Conservation (phyloP, 2,113 vertebrate genomes). For the Sphaerodactylus townsendi region DNA sequence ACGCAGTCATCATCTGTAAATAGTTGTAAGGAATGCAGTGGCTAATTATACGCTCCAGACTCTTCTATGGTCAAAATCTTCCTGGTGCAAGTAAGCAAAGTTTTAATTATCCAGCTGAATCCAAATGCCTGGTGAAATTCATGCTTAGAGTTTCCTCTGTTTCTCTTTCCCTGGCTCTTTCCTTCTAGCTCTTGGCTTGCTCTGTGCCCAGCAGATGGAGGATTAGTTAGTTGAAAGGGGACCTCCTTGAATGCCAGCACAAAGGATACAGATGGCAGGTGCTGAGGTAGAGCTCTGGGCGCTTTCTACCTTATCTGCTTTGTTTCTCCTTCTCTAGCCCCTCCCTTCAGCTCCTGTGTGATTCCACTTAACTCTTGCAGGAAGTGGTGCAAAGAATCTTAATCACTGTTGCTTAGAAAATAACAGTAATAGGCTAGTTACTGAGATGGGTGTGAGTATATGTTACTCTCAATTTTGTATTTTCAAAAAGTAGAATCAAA, state of each 20-base stretch:
- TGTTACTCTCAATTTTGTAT: neutral
- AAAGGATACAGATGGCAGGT: conserved; percentile 10
- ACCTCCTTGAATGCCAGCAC: neutral
- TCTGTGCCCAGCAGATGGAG: conserved; percentile 1
- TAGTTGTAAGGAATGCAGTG: neutral
- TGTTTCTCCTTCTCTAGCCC: neutral
- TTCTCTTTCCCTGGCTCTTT: neutral
- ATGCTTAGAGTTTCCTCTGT: neutral
- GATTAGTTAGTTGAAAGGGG: conserved; percentile 21
- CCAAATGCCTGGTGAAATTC: neutral
- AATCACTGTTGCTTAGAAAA: neutral
- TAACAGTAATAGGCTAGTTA: rapidly evolving
- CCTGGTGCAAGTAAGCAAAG: neutral
- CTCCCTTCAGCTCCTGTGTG: conserved; percentile 20
- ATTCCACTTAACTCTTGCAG: conserved; percentile 22
- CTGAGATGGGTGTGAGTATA: neutral
- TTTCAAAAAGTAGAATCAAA: neutral
- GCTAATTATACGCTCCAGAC: neutral
- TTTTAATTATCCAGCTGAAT: neutral
- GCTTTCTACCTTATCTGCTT: conserved; percentile 24
- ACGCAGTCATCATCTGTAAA: neutral
- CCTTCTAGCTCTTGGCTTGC: neutral
- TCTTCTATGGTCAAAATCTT: neutral
- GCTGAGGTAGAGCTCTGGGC: conserved; percentile 37
- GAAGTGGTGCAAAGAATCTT: neutral